Evolutionary conservation across 2,888 invertebrate species (phyloP), one percentile per base, ranked within the genome.

Genomic region (Chesias legatella): DNA sequence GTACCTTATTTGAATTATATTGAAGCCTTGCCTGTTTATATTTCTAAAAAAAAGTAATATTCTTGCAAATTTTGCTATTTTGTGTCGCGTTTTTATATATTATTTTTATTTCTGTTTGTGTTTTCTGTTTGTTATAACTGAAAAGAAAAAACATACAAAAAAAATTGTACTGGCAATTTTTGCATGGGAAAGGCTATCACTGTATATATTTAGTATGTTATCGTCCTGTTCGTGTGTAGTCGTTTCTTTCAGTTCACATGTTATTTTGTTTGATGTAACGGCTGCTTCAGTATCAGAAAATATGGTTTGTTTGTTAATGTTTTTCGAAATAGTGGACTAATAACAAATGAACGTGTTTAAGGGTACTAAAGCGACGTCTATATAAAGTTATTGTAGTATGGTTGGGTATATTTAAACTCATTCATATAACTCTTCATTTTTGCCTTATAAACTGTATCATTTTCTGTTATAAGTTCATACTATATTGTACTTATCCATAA

Each of bases 401-500:
- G 79, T 82, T 76, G 75, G 78, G 77, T 83, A 82, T 80, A 73
- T 80, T 74, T 71, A 66, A 70, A 71, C 58, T 67, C 65, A 63
- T 72, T 74, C 67, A 77, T 78, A 71, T 72, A 76, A 70, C 68
- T 75, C 65, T 69, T 77, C 70, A 74, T 80, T 67, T 63, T 60
- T 61, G 66, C 64, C 56, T 79, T 76, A 68, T 70, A 51, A 76
- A 68, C 70, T 72, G 51, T 78, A 57, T 73, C 67, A 73, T 72
- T 72, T 74, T 75, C 72, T 74, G 69, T 76, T 73, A 75, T 83
- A 78, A 75, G 75, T 79, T 73, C 79, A 80, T 81, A 69, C 74
- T 81, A 68, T 86, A 85, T 81, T 83, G 84, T 86, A 85, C 85
- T 84, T 88, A 86, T 82, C 75, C 77, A 84, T 81, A 79, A 82